Percentiles rank a stretch among this genome's conserved stretches.
Conservation (phyloP, 1,140 invertebrate genomes). For the Penaeus vannamei region DNA sequence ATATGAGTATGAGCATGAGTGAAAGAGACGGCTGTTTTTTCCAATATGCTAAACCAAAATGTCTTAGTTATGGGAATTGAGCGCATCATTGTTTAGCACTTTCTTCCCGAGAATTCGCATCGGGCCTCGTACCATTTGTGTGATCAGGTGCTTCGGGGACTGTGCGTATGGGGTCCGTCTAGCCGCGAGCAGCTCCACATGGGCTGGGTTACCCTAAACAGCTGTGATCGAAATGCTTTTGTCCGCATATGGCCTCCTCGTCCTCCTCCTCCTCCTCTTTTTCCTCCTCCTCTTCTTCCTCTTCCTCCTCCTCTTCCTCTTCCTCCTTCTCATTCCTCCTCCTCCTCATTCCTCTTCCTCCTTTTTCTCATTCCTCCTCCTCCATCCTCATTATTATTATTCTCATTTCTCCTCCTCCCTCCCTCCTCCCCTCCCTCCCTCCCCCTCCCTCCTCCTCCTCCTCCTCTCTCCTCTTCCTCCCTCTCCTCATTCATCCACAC, state of each 20-base stretch:
- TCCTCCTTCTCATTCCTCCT: not conserved
- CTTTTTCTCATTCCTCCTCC: not conserved
- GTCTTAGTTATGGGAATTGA: too few relatives aligned
- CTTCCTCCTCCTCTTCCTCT: not conserved
- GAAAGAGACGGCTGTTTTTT: too few relatives aligned
- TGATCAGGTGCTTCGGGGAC: too few relatives aligned
- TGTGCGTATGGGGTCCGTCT: too few relatives aligned
- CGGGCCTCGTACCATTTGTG: too few relatives aligned
- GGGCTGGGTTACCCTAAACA: too few relatives aligned
- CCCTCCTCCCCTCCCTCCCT: not conserved
- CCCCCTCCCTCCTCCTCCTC: not conserved
- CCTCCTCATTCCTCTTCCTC: not conserved
- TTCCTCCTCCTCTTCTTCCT: not conserved
- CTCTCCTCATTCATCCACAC: not conserved
- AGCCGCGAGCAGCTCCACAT: too few relatives aligned
- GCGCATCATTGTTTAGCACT: too few relatives aligned
- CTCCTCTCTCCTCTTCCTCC: not conserved
- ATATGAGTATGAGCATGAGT: too few relatives aligned
- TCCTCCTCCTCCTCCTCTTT: not conserved
- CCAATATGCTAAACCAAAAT: too few relatives aligned
- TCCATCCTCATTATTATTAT: not conserved
- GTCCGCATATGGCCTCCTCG: not conserved
- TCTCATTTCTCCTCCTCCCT: not conserved
- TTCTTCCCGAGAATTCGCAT: too few relatives aligned
- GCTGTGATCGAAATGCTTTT: too few relatives aligned